Conservation (phyloP, 2,113 vertebrate genomes). For the Psammodynastes pulverulentus region DNA sequence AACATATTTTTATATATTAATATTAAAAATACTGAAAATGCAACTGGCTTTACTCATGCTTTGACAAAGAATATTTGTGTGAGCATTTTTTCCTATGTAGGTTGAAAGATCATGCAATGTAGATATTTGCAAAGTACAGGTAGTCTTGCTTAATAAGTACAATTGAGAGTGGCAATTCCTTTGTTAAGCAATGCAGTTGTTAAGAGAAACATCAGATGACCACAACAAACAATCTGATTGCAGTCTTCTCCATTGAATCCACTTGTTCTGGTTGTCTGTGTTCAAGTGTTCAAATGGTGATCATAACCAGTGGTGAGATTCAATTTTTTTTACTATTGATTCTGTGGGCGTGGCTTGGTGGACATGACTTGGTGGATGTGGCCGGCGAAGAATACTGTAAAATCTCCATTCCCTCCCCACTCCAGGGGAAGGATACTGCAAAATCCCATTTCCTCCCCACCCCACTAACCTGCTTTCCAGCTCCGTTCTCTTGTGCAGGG, state of each 20-base stretch:
- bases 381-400: too few relatives aligned
- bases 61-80: background rate
- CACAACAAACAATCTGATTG: background rate
- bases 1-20: background rate
- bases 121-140: background rate
- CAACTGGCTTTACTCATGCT: background rate
- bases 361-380: too few relatives aligned
- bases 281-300: background rate
- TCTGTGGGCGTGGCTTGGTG: too few relatives aligned
- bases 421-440: too few relatives aligned
- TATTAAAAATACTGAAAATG: background rate
- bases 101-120: background rate
- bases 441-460: too few relatives aligned
- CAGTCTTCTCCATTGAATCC: background rate
- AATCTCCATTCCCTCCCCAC: too few relatives aligned
- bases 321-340: too few relatives aligned
- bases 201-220: background rate
- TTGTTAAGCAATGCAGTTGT: background rate
- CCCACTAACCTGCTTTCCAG: too few relatives aligned
- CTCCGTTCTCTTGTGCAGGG: too few relatives aligned
- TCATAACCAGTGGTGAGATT: too few relatives aligned
- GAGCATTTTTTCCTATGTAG: background rate
- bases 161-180: background rate
- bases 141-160: background rate
- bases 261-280: background rate